Evolutionary conservation across 2,113 vertebrate species (phyloP), one percentile per base, ranked within the genome.

Genomic region (Dermatemys mawii): DNA sequence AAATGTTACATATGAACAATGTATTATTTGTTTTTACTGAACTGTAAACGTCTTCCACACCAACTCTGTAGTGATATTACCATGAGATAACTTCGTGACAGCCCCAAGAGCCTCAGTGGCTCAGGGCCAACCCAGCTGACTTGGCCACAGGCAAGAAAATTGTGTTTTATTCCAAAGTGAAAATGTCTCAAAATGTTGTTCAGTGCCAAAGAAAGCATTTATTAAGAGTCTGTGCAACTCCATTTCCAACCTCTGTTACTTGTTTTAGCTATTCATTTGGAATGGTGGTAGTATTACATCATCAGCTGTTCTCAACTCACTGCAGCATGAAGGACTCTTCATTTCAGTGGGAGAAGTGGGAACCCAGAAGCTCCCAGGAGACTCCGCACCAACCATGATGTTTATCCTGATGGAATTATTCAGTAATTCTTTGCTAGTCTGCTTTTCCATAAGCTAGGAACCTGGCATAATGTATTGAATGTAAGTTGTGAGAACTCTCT

Each of bases 181-280:
- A 95, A 94, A 87, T 83, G 89, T 50, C 48, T 96, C 94, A 90
- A 79, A 87, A 90, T 93, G 89, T 92, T 91, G 90, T 83, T 54
- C n/a, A 44, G 51, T 81, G 46, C 88, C 44, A 84, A 90, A 92
- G 82, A 84, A 78, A 57, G 1, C 88, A 85, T 67, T 95, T 86
- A 95, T 94, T 5, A 35, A 78, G 80, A 89, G 32, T 86, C 49
- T 96, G 81, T 82, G 63, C 2, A 19, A 86, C 78, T 93, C 67
- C 26, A 83, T 94, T 97, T 97, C 96, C 85, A 88, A n/a, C 91
- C 55, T 92, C 79, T 93, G 86, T 95, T 96, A 82, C 86, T 90
- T 89, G 38, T 32, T 41, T 96, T 70, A 93, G 76, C 79, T 49
- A 78, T 94, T 90, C 35, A 17, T 93, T 95, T 91, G 76, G 67